A percentile compares a stretch with the other conserved stretches of the same genome.
Evolutionary conservation across 1,140 invertebrate species (phyloP).

Genomic region (roundworm (Caenorhabditis elegans)): WBcel235 BX284605.5:4025501-4026000

Average conservation of each 20-base stretch:
- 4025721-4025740: not conserved
- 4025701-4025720: not conserved
- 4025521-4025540: not conserved
- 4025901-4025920: not conserved
- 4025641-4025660: not conserved
- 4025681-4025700: not conserved
- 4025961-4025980: conserved; percentile 19
- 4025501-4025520: not conserved
- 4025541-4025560: too few relatives aligned
- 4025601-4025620: not conserved
- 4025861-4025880: not conserved
- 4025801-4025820: not conserved
- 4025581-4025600: not conserved
- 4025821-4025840: not conserved
- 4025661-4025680: not conserved
- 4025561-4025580: not conserved
- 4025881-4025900: not conserved
- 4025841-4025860: not conserved
- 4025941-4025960: not conserved
- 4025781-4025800: not conserved
- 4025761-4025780: not conserved
- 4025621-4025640: not conserved
- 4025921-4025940: not conserved
- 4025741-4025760: not conserved
- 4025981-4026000: not conserved